These are phyloP conservation scores for Aphaenogaster ashmeadi DNA, from an alignment of 1,140 invertebrate species.

Conservation along the genomic window DNA sequence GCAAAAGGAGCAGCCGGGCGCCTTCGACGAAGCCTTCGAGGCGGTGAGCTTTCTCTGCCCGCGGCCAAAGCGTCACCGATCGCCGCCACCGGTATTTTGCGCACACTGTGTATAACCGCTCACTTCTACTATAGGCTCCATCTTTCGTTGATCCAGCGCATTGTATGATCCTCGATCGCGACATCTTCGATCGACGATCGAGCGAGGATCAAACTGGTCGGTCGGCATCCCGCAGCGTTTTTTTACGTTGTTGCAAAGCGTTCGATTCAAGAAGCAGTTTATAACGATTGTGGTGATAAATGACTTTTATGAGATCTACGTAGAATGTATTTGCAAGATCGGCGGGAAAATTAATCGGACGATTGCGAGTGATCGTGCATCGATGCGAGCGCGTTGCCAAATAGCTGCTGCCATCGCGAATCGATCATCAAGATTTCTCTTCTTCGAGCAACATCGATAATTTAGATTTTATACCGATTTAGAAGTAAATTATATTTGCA, in stretches of 20 bases:
- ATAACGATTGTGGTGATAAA: background rate
- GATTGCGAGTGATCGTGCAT: background rate
- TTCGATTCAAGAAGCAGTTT: background rate
- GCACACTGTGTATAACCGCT: background rate
- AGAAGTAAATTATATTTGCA: background rate
- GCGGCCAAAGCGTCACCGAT: constrained; percentile 71
- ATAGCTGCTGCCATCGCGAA: constrained; percentile 17
- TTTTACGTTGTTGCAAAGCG: background rate
- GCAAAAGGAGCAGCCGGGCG: constrained; percentile 39
- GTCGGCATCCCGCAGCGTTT: background rate
- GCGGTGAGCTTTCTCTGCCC: constrained; percentile 80
- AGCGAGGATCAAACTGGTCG: constrained; percentile 1
- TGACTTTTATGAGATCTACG: background rate
- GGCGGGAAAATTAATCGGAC: background rate
- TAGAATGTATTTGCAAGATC: background rate
- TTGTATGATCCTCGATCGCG: constrained; percentile 38
- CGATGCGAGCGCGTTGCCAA: background rate
- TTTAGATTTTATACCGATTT: background rate
- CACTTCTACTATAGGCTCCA: constrained; percentile 66
- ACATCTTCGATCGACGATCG: background rate
- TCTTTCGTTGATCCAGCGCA: constrained; percentile 64
- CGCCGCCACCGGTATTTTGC: background rate
- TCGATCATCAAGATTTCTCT: constrained; percentile 7
- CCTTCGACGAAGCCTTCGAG: constrained; percentile 67
- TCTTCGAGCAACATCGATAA: background rate